Evolutionary conservation across 2,797 vertebrate genomes (phyloP).

Genomic region (Botia almorhae): DNA sequence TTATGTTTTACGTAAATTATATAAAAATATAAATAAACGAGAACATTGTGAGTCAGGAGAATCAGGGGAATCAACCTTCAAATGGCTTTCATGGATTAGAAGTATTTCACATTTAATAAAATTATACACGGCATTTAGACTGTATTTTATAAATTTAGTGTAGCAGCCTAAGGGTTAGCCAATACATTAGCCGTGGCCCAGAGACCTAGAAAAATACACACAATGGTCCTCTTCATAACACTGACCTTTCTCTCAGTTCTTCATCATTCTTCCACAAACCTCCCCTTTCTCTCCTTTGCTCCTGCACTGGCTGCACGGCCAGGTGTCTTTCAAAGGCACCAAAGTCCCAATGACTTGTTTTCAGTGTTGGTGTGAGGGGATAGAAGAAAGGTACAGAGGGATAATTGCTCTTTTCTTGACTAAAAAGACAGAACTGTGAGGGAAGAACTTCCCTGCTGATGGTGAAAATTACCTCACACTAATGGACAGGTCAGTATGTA

Average conservation of each 20-base stretch:
- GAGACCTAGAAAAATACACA: conserved; percentile 9
- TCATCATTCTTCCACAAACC: background rate
- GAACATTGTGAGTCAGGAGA: too few species aligned
- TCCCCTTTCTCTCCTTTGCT: background rate
- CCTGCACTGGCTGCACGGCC: background rate
- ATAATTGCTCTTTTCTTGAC: background rate
- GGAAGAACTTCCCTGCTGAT: conserved; percentile 11
- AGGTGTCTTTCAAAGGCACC: background rate
- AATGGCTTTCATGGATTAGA: too few species aligned
- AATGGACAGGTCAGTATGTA: background rate
- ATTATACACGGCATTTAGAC: too few species aligned
- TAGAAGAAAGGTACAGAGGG: background rate
- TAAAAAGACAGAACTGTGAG: background rate
- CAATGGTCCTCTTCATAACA: background rate
- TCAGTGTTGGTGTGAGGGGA: background rate
- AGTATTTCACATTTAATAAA: too few species aligned
- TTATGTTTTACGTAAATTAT: too few species aligned
- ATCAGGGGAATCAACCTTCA: too few species aligned
- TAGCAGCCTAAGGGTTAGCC: background rate
- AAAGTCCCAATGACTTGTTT: background rate
- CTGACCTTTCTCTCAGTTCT: conserved; percentile 5
- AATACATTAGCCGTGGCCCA: background rate
- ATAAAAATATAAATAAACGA: too few species aligned
- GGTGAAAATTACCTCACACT: background rate
- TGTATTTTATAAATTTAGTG: too few species aligned